phyloP scores from a whole-genome alignment of 2,113 vertebrate genomes.

The Excalfactoria chinensis region DNA sequence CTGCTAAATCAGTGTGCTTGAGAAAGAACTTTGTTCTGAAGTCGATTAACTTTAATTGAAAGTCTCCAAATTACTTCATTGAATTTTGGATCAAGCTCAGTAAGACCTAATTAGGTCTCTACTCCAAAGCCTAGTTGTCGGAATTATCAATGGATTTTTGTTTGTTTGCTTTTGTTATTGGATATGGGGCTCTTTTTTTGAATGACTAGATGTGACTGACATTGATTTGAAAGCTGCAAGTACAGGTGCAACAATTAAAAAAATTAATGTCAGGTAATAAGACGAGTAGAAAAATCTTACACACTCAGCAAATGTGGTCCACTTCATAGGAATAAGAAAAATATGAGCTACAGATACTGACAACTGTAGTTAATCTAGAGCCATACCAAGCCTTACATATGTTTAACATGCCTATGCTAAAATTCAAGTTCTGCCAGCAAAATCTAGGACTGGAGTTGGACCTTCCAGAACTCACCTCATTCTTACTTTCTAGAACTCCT shows the following conservation, averaged over 20 bases:
- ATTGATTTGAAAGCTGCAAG: neutral
- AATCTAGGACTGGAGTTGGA: neutral
- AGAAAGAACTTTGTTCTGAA: constrained; percentile 19
- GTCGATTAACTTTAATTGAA: constrained; percentile 46
- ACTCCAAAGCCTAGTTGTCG: constrained; percentile 35
- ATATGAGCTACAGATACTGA: neutral
- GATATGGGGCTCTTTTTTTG: neutral
- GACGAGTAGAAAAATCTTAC: neutral
- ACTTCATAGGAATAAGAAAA: neutral
- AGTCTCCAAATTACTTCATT: constrained; percentile 45
- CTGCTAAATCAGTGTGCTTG: neutral
- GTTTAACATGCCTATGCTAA: neutral
- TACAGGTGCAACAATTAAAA: neutral
- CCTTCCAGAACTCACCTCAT: neutral
- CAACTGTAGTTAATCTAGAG: neutral
- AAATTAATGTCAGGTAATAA: neutral
- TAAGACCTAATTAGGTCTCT: constrained; percentile 43
- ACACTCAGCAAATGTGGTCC: neutral
- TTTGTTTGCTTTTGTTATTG: constrained; percentile 29
- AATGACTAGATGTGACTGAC: constrained; percentile 6
- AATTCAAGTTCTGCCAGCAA: neutral
- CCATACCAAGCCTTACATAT: neutral
- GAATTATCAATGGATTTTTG: constrained; percentile 39
- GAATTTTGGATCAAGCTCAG: constrained; percentile 32
- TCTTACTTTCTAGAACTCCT: neutral